Base-by-base conservation (phyloP, 2,888 invertebrate species). In the Trichogramma evanescens region DNA sequence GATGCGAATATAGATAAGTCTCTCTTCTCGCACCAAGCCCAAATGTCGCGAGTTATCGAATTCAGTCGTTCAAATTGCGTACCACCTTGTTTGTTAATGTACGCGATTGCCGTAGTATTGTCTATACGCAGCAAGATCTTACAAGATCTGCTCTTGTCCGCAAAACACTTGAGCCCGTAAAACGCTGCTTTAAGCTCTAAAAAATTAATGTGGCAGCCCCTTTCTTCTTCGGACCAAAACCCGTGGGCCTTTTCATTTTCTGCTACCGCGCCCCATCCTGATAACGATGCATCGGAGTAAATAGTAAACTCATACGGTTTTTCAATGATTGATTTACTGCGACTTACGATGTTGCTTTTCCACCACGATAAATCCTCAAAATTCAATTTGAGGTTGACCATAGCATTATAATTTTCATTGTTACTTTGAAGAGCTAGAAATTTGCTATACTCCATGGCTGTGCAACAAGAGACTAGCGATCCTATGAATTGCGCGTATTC, bases 51-150 rank as follows among this genome's bases (percentile, higher is more conserved):
- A 0, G 68, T 58, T 6, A 66, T 26, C 10, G 50, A 39, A 49
- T 58, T 60, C 6, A 68, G 43, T 6, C 50, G 51, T 6, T 62
- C 59, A 46, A 59, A 62, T 38, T 65, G 63, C 4, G 66, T 60
- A n/a, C 67, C 65, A 4, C 68, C 65, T 63, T 67, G 67, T 2
- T 54, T 59, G 45, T 67, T 69, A 4, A 67, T 45, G 44, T 68
- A 67, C 2, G 66, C 44, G 2, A 69, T 59, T 1, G 68, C 66
- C 2, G 68, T 67, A 2, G 63, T 69, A 45, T 68, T 68, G 49
- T 68, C 67, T 4, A 65, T 58, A 46, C 68, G 56, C n/a, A 68
- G 26, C 1, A 69, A 53, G 9, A 69, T 62, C 8, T 67, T 54
- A 46, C 62, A 61, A 43, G 59, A 45, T 6, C 40, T 43, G 3